A percentile compares a stretch with the other conserved stretches of the same genome.
Conservation (phyloP, 2,113 vertebrate genomes). For the Crocuta crocuta region DNA sequence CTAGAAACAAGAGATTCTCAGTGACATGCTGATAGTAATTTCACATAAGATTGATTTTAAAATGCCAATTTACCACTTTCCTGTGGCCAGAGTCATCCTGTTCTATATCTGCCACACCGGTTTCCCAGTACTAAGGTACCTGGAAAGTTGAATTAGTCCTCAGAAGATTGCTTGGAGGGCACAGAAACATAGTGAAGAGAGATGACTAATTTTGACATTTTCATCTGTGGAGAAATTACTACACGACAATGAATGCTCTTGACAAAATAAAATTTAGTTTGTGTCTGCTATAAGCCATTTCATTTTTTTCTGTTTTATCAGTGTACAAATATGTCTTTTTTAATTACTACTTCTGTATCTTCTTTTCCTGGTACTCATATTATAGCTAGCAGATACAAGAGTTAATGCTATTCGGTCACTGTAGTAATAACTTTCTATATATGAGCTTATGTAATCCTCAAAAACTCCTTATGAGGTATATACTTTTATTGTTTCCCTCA, state of each 20-base stretch:
- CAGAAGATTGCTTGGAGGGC: background rate
- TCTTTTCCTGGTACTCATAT: background rate
- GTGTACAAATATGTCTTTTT: background rate
- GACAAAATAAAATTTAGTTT: background rate
- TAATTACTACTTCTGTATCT: background rate
- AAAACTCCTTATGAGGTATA: background rate
- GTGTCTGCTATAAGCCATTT: background rate
- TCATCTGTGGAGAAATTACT: background rate
- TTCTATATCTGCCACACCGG: background rate
- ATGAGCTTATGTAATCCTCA: background rate
- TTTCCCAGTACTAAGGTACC: background rate
- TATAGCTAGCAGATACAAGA: background rate
- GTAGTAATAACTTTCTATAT: background rate
- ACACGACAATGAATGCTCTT: background rate
- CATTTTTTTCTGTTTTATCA: background rate
- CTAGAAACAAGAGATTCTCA: background rate
- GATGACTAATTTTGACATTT: slow-evolving; percentile 16
- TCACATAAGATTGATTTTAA: slow-evolving; percentile 46
- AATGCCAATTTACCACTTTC: slow-evolving; percentile 48
- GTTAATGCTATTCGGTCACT: background rate
- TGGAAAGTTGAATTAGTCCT: slow-evolving; percentile 44
- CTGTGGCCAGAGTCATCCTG: background rate
- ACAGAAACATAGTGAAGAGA: background rate
- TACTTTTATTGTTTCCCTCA: background rate
- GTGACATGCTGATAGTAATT: slow-evolving; percentile 57